phyloP scores from a whole-genome alignment of 2,888 invertebrate genomes.

The Panorpa germanica region DNA sequence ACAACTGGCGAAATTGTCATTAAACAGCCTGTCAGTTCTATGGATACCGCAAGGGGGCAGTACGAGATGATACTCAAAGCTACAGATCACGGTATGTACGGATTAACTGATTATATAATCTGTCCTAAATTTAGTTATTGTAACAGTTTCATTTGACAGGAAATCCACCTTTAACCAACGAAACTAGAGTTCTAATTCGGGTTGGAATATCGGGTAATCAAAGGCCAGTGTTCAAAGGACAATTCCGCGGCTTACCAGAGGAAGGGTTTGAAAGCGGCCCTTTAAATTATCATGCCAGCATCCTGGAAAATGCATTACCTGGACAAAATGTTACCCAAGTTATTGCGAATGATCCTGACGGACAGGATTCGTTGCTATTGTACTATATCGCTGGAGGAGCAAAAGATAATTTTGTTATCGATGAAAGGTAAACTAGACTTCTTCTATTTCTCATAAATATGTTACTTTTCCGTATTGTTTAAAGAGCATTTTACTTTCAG shows the following conservation, averaged over 20 bases:
- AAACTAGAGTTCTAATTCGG: conserved; percentile 44
- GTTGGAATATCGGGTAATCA: conserved; percentile 67
- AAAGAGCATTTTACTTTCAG: conserved; percentile 20
- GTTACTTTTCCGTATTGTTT: conserved; percentile 7
- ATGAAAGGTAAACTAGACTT: conserved; percentile 35
- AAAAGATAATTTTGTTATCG: conserved; percentile 58
- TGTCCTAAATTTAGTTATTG: too few species aligned
- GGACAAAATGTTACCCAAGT: conserved; percentile 52
- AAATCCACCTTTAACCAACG: conserved; percentile 40
- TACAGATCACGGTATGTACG: conserved; percentile 51
- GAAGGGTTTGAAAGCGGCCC: conserved; percentile 38
- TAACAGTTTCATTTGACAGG: conserved; percentile 27
- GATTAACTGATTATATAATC: too few species aligned
- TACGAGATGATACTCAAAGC: conserved; percentile 49
- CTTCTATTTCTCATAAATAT: conserved; percentile 5
- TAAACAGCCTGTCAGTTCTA: conserved; percentile 40
- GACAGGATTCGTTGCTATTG: conserved; percentile 43
- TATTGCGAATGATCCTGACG: conserved; percentile 61
- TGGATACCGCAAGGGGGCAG: conserved; percentile 55
- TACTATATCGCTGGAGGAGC: conserved; percentile 56
- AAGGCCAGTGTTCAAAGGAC: conserved; percentile 58
- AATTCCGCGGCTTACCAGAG: conserved; percentile 35
- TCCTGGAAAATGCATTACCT: conserved; percentile 47
- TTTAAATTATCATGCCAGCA: conserved; percentile 48
- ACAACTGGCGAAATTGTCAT: conserved; percentile 52